Base-by-base conservation (phyloP, 2,797 vertebrate species). In the Prionace glauca region DNA sequence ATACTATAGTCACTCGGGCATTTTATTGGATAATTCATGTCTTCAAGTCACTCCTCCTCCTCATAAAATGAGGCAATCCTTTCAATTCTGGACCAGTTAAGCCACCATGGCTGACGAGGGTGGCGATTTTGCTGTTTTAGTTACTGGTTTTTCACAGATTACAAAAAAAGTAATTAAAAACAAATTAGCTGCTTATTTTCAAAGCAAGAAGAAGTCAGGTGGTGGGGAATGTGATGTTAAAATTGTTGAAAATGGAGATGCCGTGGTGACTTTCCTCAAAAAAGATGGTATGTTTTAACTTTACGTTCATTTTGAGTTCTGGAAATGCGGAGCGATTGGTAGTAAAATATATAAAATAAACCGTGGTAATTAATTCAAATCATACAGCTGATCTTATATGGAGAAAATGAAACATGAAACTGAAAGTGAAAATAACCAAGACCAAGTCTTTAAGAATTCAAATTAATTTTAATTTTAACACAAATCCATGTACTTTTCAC, bases 151-250 rank as follows among this genome's bases (percentile, higher is more conserved):
- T 16, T 91, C 88, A 91, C 88, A 91, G 10, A 62, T 91, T 91
- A n/a, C 56, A 65, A 65, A 65, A 32, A 91, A 20, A 91, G 3
- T 12, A 62, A n/a, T 91, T 91, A 4, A 65, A 91, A 91, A 62
- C 24, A 91, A 91, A 60, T 32, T 91, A 91, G 56, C 0, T 65
- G 88, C 88, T 14, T 91, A 91, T 29, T 91, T 91, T 91, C 88
- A 91, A 65, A 91, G 88, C 11, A 91, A 65, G 56, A 65, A 91
- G 60, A 91, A 65, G 32, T 91, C 88, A 62, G 88, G 88, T 20
- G 88, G 88, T 91, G 88, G 88, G 18, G 88, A 91, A 65, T 91
- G 88, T 91, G 24, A 91, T 32, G 29, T 91, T 60, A 32, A 62
- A 1, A 65, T 91, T 32, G 2, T 65, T 65, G 88, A 91, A 91